These are phyloP conservation scores for Pantelozetes paolii DNA, from an alignment of 2,888 invertebrate species.

Conservation along the genomic window DNA sequence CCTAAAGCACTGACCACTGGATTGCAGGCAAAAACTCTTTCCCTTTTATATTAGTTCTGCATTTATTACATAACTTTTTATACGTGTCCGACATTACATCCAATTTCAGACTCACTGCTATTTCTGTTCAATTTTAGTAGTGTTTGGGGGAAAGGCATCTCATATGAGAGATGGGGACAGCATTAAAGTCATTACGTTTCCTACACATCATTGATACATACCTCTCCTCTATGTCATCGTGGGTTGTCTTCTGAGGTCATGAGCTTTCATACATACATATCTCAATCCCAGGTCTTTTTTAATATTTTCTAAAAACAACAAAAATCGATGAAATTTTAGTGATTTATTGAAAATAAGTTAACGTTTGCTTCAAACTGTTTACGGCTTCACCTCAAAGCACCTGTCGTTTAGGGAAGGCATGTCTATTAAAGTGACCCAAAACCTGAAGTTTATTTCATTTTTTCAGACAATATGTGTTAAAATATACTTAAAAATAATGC, in stretches of 20 bases:
- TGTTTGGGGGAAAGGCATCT: neutral
- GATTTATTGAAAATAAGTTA: too few species aligned
- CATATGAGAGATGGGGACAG: conserved; percentile 4
- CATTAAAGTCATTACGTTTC: neutral
- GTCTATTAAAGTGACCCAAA: too few species aligned
- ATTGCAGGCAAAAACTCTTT: neutral
- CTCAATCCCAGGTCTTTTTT: neutral
- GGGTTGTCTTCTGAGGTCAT: conserved; percentile 11
- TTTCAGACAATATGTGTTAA: too few species aligned
- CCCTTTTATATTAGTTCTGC: neutral
- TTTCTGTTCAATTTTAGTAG: neutral
- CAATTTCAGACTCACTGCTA: neutral
- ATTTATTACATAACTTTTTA: conserved; percentile 21
- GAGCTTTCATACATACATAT: conserved; percentile 6
- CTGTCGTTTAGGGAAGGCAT: too few species aligned
- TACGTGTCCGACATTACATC: neutral
- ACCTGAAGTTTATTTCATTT: too few species aligned
- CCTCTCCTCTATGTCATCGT: conserved; percentile 2
- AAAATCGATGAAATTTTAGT: too few species aligned
- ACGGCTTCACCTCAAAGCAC: too few species aligned
- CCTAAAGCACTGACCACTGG: neutral
- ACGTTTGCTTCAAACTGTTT: too few species aligned
- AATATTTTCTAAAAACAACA: too few species aligned
- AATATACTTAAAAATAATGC: too few species aligned
- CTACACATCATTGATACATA: neutral